Conservation (phyloP, 2,797 vertebrate species). For the Rhodeus uyekii region DNA sequence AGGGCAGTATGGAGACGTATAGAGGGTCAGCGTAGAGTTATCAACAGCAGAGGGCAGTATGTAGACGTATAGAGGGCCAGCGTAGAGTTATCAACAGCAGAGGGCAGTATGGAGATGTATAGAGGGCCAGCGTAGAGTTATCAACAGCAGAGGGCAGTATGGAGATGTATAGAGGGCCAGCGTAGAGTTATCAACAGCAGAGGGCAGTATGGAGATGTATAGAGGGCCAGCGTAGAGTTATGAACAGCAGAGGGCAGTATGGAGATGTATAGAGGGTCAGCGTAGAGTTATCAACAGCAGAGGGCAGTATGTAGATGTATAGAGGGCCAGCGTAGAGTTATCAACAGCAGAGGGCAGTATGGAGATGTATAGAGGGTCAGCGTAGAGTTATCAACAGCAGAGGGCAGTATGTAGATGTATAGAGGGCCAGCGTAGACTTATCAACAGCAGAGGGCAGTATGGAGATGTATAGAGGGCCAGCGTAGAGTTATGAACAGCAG, state of each 20-base stretch:
- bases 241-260: neutral
- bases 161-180: neutral
- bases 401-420: too few relatives aligned
- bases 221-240: neutral
- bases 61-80: neutral
- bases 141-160: neutral
- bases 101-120: neutral
- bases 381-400: neutral
- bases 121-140: neutral
- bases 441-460: neutral
- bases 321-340: neutral
- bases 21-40: neutral
- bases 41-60: neutral
- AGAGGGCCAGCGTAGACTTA: neutral
- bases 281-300: neutral
- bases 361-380: neutral
- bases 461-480: neutral
- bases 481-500: neutral
- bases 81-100: neutral
- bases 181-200: neutral
- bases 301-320: neutral
- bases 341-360: neutral
- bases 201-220: neutral
- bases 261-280: neutral
- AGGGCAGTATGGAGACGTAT: neutral